Evolutionary conservation across 2,888 invertebrate genomes (phyloP).

Genomic region (Nezara viridula): DNA sequence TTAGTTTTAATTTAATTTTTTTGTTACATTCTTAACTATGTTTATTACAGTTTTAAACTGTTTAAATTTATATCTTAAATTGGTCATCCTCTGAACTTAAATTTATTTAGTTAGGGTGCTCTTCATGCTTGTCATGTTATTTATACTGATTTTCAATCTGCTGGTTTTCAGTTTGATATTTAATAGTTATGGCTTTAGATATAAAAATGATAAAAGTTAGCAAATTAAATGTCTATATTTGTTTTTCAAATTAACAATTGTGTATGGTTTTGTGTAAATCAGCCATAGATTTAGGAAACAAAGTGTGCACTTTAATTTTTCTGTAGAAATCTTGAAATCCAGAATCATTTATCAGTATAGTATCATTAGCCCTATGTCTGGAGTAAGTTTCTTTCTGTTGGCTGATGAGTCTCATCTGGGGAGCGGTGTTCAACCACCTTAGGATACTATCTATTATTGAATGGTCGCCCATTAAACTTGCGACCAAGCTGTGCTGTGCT

Average conservation of each 20-base stretch:
- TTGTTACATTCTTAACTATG: too few species aligned
- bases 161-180: background rate
- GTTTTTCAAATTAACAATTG: background rate
- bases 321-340: background rate
- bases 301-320: background rate
- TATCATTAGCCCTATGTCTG: too few species aligned
- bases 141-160: background rate
- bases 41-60: too few species aligned
- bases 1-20: background rate
- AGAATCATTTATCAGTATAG: too few species aligned
- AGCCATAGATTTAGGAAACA: background rate
- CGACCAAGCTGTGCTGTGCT: too few species aligned
- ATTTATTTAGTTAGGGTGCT: background rate
- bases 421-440: too few species aligned
- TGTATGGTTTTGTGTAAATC: background rate
- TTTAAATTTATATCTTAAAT: too few species aligned
- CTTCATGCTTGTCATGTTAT: background rate
- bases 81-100: background rate
- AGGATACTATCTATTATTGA: too few species aligned
- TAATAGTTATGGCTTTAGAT: background rate
- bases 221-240: background rate
- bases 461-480: too few species aligned
- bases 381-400: too few species aligned
- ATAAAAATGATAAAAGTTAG: background rate
- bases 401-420: too few species aligned